phyloP scores from a whole-genome alignment of 2,113 vertebrate genomes.

The Theristicus caerulescens region DNA sequence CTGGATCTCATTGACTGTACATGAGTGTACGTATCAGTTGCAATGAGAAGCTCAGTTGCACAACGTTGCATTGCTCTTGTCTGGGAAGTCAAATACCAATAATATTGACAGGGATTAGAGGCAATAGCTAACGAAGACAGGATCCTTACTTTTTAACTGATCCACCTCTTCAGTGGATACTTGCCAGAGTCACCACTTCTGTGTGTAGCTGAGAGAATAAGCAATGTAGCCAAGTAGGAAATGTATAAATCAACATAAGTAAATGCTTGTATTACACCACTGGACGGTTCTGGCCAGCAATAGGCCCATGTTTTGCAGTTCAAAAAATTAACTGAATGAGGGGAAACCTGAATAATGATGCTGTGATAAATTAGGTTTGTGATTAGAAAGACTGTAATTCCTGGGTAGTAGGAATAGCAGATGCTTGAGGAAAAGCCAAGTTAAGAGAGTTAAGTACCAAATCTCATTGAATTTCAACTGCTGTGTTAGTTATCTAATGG shows the following conservation, averaged over 20 bases:
- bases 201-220: background rate
- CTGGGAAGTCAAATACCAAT: background rate
- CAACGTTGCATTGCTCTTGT: background rate
- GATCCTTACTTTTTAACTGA: background rate
- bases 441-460: background rate
- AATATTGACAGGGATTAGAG: background rate
- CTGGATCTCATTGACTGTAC: background rate
- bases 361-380: background rate
- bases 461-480: conserved; percentile 15
- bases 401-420: background rate
- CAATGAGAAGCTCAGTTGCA: background rate
- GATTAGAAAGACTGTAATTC: background rate
- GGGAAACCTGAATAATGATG: background rate
- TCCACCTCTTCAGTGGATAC: background rate
- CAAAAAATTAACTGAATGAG: background rate
- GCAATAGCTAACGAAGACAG: background rate
- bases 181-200: background rate
- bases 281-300: background rate
- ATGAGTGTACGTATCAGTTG: background rate
- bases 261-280: background rate
- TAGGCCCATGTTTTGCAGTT: background rate
- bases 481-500: background rate
- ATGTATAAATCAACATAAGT: background rate
- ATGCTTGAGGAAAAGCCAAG: conserved; percentile 29
- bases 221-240: background rate